These are phyloP conservation scores for Eubasilissa regina DNA, from an alignment of 1,140 invertebrate genomes.

Conservation along the genomic window DNA sequence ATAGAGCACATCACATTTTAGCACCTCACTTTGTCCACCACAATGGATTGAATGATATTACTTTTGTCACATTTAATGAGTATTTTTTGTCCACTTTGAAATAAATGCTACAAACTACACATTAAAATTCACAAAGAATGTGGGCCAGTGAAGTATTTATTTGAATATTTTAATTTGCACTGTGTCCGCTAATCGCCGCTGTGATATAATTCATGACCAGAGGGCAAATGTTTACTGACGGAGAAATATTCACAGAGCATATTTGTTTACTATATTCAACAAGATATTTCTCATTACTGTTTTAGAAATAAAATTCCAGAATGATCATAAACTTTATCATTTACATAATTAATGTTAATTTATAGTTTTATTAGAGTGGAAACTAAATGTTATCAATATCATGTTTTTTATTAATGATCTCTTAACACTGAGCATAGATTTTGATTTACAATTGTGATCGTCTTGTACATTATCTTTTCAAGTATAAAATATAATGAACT, in stretches of 20 bases:
- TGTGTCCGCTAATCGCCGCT: not conserved
- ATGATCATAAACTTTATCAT: conserved; percentile 14
- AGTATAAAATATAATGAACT: too few species aligned
- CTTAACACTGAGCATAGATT: too few species aligned
- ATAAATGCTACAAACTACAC: not conserved
- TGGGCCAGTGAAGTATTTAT: conserved; percentile 19
- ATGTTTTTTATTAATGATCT: too few species aligned
- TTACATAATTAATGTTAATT: not conserved
- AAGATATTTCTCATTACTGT: conserved; percentile 12
- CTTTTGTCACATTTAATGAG: not conserved
- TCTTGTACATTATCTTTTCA: too few species aligned
- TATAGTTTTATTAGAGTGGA: too few species aligned
- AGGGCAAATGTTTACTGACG: conserved; percentile 42
- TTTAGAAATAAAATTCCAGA: conserved; percentile 18
- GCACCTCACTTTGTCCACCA: too few species aligned
- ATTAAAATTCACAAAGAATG: conserved; percentile 21
- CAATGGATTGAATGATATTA: not conserved
- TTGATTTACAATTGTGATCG: too few species aligned
- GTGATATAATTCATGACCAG: conserved; percentile 31
- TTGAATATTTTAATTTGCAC: conserved; percentile 29
- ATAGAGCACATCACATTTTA: too few species aligned
- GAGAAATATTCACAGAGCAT: conserved; percentile 19
- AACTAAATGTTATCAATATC: too few species aligned
- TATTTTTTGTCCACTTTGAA: not conserved
- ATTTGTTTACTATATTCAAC: conserved; percentile 32